These are phyloP conservation scores for Fregata magnificens DNA, from an alignment of 2,113 vertebrate species.

Conservation along the genomic window DNA sequence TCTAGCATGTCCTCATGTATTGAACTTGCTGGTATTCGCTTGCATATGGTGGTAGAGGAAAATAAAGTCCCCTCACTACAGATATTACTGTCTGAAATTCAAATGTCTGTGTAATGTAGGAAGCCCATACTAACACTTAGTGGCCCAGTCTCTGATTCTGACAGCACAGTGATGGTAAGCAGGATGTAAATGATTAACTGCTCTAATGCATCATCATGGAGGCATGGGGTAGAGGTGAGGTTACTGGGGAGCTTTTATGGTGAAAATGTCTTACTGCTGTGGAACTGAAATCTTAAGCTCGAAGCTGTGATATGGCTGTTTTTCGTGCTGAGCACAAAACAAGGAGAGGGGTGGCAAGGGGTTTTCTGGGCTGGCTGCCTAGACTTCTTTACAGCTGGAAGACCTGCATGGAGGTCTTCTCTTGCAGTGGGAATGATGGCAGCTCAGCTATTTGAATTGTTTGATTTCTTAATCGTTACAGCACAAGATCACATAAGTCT, in stretches of 20 bases:
- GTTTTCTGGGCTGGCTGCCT: not conserved
- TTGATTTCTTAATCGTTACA: not conserved
- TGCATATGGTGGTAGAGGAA: not conserved
- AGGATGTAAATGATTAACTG: not conserved
- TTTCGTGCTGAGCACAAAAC: not conserved
- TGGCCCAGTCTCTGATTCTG: not conserved
- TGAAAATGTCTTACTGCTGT: not conserved
- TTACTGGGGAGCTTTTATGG: not conserved
- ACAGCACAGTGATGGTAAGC: not conserved
- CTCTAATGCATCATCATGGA: not conserved
- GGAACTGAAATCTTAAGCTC: not conserved
- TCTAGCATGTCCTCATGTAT: not conserved
- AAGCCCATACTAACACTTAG: not conserved
- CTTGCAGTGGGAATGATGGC: not conserved
- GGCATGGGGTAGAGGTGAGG: not conserved
- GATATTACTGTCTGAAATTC: not conserved
- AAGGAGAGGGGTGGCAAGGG: not conserved
- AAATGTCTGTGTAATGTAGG: not conserved
- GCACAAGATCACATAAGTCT: conserved; percentile 14
- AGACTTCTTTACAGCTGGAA: not conserved
- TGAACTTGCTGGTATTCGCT: not conserved
- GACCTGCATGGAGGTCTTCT: not conserved
- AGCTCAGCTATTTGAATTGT: not conserved
- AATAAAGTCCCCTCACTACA: not conserved
- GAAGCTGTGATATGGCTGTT: not conserved